Conservation (phyloP, 2,797 vertebrate species). For the Acropternis orthonyx region DNA sequence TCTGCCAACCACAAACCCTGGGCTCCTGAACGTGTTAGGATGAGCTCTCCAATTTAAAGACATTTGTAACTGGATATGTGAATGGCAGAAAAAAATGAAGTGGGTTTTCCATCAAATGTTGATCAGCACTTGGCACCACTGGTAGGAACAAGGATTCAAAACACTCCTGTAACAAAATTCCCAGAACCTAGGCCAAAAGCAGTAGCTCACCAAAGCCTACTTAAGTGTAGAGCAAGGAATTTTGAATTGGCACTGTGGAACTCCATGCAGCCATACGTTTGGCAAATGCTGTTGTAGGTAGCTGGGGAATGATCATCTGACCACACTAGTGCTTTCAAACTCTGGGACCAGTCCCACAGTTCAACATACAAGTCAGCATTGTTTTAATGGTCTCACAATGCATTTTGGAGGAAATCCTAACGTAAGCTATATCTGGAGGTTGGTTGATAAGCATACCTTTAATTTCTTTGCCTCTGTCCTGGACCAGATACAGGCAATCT, state of each 20-base stretch:
- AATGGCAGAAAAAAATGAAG: not conserved
- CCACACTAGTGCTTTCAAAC: not conserved
- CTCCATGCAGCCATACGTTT: not conserved
- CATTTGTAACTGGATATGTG: not conserved
- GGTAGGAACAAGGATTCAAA: not conserved
- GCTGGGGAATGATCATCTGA: not conserved
- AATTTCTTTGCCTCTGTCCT: not conserved
- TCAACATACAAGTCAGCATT: not conserved
- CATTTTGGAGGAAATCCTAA: not conserved
- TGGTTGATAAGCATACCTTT: not conserved
- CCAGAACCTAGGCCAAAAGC: not conserved
- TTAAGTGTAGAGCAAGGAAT: not conserved
- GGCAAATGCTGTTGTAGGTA: not conserved
- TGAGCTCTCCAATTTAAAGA: not conserved
- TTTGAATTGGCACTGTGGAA: not conserved
- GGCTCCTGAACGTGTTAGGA: not conserved
- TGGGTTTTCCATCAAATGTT: not conserved
- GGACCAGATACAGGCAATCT: not conserved
- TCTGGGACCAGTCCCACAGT: rapidly evolving
- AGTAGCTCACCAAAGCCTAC: not conserved
- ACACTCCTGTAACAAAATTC: not conserved
- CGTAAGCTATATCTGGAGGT: not conserved
- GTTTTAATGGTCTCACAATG: not conserved
- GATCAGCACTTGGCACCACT: not conserved
- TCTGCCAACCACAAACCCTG: not conserved